Evolutionary conservation across 1,140 invertebrate genomes (phyloP).

Genomic region (Pachypsylla venusta): DNA sequence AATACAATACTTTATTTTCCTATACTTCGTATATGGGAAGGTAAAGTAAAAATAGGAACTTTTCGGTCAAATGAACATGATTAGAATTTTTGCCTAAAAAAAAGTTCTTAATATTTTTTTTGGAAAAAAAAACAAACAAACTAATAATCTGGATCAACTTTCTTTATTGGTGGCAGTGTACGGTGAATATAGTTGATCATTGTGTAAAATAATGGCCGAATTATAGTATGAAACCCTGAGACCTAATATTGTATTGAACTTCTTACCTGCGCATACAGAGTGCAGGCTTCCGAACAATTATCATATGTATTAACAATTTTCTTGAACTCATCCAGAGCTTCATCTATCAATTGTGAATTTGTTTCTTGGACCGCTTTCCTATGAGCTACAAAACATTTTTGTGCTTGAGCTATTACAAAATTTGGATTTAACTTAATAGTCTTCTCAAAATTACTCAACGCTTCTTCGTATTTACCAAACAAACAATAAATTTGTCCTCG

Average conservation of each 20-base stretch:
- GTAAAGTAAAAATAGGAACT: too few relatives aligned
- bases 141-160: not conserved
- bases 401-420: slow-evolving; percentile 68
- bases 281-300: slow-evolving; percentile 66
- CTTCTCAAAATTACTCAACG: slow-evolving; percentile 65
- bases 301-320: slow-evolving; percentile 62
- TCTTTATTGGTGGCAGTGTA: not conserved
- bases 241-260: too few relatives aligned
- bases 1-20: too few relatives aligned
- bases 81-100: slow-evolving; percentile 2
- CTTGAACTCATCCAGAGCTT: slow-evolving; percentile 53
- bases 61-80: too few relatives aligned
- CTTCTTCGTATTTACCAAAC: slow-evolving; percentile 38
- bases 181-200: not conserved
- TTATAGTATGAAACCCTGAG: slow-evolving; percentile 17
- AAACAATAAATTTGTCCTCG: slow-evolving; percentile 43
- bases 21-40: too few relatives aligned
- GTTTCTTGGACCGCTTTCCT: slow-evolving; percentile 40
- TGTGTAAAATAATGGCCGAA: slow-evolving; percentile 15
- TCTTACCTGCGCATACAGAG: slow-evolving; percentile 60
- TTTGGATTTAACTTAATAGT: slow-evolving; percentile 64
- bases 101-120: not conserved
- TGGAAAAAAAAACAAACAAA: not conserved
- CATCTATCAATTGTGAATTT: slow-evolving; percentile 30
- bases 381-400: slow-evolving; percentile 76